Percentiles rank a stretch among this genome's conserved stretches.
Conservation (phyloP, 92 coral and sea anemone genomes). For the Anthopleura xanthogrammica region DNA sequence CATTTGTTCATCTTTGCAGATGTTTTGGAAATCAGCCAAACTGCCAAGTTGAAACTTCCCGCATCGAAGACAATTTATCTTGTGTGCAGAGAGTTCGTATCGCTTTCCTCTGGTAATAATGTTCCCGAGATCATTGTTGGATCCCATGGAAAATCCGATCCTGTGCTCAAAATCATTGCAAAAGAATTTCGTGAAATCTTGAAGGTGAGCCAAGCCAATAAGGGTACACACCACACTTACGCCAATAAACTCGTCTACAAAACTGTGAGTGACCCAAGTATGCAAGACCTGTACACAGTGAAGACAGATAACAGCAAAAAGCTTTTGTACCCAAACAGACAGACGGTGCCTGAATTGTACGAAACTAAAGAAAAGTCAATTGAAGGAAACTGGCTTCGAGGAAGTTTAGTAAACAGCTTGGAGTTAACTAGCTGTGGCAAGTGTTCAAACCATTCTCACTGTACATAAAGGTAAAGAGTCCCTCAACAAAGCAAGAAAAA, state of each 20-base stretch:
- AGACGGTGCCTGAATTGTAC: slow-evolving; percentile 34
- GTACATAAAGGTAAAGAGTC: slow-evolving; percentile 6
- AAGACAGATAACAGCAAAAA: slow-evolving; percentile 24
- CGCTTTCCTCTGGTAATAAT: slow-evolving; percentile 31
- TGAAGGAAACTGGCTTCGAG: slow-evolving; percentile 27
- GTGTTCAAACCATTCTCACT: slow-evolving; percentile 34
- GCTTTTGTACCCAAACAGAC: slow-evolving; percentile 29
- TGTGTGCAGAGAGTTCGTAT: slow-evolving; percentile 28
- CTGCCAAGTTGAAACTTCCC: slow-evolving; percentile 26
- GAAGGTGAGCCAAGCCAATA: slow-evolving; percentile 41
- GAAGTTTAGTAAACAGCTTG: slow-evolving; percentile 24
- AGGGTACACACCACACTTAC: slow-evolving; percentile 33
- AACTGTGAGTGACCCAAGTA: slow-evolving; percentile 13
- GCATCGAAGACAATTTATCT: slow-evolving; percentile 27
- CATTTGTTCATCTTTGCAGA: slow-evolving; percentile 46
- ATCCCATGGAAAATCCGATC: slow-evolving; percentile 32
- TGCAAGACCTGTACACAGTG: slow-evolving; percentile 20
- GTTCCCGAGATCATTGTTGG: slow-evolving; percentile 42
- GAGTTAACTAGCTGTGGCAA: slow-evolving; percentile 25
- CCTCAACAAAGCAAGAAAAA: slow-evolving; percentile 24
- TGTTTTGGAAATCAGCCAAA: slow-evolving; percentile 34
- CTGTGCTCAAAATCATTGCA: slow-evolving; percentile 34
- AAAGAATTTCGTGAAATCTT: slow-evolving; percentile 34
- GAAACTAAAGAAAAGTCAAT: slow-evolving; percentile 7
- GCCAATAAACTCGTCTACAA: slow-evolving; percentile 31